Base-by-base conservation (phyloP, 2,797 vertebrate species). In the Microctenopoma stevenorrisi region DNA sequence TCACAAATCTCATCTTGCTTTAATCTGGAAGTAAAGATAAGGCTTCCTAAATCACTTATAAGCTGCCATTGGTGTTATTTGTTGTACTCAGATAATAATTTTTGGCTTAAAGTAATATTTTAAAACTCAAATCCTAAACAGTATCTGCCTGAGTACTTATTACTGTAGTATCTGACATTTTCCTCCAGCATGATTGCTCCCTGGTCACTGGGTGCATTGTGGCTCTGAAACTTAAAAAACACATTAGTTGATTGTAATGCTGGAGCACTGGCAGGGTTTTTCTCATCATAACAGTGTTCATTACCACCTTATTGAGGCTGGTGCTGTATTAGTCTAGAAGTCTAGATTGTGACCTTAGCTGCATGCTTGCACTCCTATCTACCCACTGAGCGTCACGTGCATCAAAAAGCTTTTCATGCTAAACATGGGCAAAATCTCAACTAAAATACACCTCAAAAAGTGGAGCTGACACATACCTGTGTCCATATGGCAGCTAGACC, bases 41-140 rank as follows among this genome's bases (percentile, higher is more conserved):
- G 13, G 12, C 15, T 35, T 26, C 18, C 64, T 15, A 18, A 18
- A 1, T 58, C 44, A 26, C 30, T 42, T 56, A 2, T 60, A 53
- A 85, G 64, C 65, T 64, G 35, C 49, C 16, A 7, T 46, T 33
- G 30, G 5, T 37, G 13, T 54, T 40, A 35, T 8, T 55, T 61
- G n/a, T 57, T 28, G 2, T 18, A 25, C 40, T 53, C n/a, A n/a
- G 44, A 12, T 58, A 25, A 13, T 67, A 15, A 49, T 57, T 64
- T 5, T 4, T 3, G 18, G 60, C 61, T 65, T 77, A 57, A 75
- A 71, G 26, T n/a, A 48, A 76, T 68, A 76, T 72, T 76, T 81
- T 65, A 53, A 51, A 28, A 49, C 33, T 22, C 51, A 26, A 58
- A 69, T 40, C 35, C 62, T 37, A 25, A 68, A 9, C 16, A 11